Percentiles rank a stretch among this genome's conserved stretches.
Conservation (phyloP, 2,888 invertebrate genomes). For the Chromoteleia sp. region DNA sequence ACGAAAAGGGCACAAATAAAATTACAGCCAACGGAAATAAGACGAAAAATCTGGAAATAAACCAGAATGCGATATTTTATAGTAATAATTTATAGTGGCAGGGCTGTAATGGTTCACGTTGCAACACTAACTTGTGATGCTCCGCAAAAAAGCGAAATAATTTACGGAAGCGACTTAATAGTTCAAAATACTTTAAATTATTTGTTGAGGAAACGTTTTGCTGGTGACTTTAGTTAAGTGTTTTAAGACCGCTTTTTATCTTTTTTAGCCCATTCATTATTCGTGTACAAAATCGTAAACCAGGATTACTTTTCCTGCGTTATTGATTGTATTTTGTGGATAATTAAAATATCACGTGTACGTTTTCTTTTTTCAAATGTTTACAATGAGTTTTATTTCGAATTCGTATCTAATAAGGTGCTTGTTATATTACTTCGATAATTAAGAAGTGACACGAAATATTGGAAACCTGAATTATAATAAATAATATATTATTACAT, state of each 20-base stretch:
- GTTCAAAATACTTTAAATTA: conserved; percentile 48
- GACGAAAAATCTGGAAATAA: conserved; percentile 52
- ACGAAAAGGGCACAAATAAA: not conserved
- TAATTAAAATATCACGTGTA: too few relatives aligned
- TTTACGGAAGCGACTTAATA: conserved; percentile 42
- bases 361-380: too few relatives aligned
- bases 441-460: too few relatives aligned
- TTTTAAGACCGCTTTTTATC: conserved; percentile 29
- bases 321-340: not conserved
- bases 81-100: conserved; percentile 47
- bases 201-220: conserved; percentile 46
- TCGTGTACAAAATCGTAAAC: conserved; percentile 19
- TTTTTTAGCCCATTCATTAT: conserved; percentile 22
- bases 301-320: not conserved
- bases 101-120: conserved; percentile 41
- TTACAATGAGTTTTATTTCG: too few relatives aligned
- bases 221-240: conserved; percentile 33
- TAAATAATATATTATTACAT: too few relatives aligned
- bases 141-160: conserved; percentile 24
- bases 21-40: conserved; percentile 11
- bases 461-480: too few relatives aligned
- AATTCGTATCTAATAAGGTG: too few relatives aligned
- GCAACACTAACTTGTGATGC: conserved; percentile 45
- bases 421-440: too few relatives aligned
- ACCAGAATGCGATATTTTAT: conserved; percentile 52